These are phyloP conservation scores for Caligus rogercresseyi DNA, from an alignment of 1,140 invertebrate genomes.

Conservation along the genomic window DNA sequence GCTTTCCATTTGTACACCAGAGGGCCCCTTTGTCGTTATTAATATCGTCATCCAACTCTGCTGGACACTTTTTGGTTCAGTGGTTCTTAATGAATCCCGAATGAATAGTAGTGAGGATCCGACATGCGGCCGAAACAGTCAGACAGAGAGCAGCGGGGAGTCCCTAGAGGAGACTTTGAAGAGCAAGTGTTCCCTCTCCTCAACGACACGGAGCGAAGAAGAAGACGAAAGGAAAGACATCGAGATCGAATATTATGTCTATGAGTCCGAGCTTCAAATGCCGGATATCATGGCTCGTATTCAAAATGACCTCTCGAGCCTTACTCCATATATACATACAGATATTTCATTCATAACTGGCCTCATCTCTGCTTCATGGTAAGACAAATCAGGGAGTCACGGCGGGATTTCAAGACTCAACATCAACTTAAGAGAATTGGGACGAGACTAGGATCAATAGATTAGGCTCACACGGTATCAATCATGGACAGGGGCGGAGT, in stretches of 20 bases:
- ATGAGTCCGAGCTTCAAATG: constrained; percentile 78
- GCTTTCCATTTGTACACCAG: too few species aligned
- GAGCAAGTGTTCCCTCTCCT: neutral
- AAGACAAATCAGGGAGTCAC: constrained; percentile 30
- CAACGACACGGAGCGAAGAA: neutral
- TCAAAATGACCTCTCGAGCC: constrained; percentile 98
- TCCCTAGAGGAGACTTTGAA: neutral
- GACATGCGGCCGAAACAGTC: neutral
- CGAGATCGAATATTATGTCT: constrained; percentile 45
- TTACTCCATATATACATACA: constrained; percentile 99
- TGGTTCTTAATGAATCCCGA: neutral
- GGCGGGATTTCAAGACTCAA: too few species aligned
- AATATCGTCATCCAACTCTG: too few species aligned
- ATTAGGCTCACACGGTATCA: too few species aligned
- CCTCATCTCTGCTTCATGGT: constrained; percentile 94
- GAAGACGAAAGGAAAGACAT: neutral
- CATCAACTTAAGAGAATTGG: too few species aligned
- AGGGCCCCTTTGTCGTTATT: too few species aligned
- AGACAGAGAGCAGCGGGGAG: too few species aligned
- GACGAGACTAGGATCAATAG: too few species aligned
- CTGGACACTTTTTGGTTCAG: neutral
- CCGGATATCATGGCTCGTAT: constrained; percentile 93
- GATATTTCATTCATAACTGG: constrained; percentile 99
- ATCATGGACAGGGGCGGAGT: too few species aligned
- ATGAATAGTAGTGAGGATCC: neutral